Base-by-base conservation (phyloP, 1,140 invertebrate species). In the Argopecten irradians region DNA sequence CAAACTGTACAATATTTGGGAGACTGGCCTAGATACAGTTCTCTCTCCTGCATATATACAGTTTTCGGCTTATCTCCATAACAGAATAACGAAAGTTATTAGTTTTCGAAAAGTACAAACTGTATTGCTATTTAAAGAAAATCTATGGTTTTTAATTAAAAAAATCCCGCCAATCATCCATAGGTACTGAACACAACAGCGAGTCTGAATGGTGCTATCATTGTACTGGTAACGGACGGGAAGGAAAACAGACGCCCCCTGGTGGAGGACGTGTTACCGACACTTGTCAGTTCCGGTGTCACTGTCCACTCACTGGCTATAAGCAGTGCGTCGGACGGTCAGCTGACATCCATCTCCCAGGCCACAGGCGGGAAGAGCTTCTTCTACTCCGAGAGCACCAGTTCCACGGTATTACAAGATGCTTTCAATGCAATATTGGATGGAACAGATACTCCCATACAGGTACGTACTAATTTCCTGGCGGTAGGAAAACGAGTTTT, bases 211-310 rank as follows among this genome's bases (percentile, higher is more conserved):
- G 84, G 84, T 0, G 28, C 19, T 32, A 33, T 32, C 28, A 86
- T 86, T 1, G 11, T 86, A 14, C 28, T 86, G 84, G n/a, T 86
- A 43, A 41, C 84, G 1, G 84, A 86, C 39, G 84, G 84, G 32
- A 41, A 36, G 32, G 84, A 86, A 32, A 36, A 33, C 19, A 1
- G 39, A 16, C 32, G 34, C 0, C 84, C 84, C 34, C 9, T 39
- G 28, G 39, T 86, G n/a, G 32, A 16, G 3, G 84, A 86, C 22
- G 84, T 86, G 13, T 16, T 33, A 22, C 34, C 34, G 19, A 32
- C 13, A 7, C 28, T 86, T 28, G 36, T 39, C 1, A 41, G 39
- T 33, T 35, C 36, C 32, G 84, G 84, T 43, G 84, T 86, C 35
- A 43, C 39, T 14, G 84, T 86, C 13, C 34, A 35, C 7, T 86